A percentile compares a stretch with the other conserved stretches of the same genome.
Evolutionary conservation across 2,113 vertebrate genomes (phyloP).

Genomic region (Leuciscus idus): DNA sequence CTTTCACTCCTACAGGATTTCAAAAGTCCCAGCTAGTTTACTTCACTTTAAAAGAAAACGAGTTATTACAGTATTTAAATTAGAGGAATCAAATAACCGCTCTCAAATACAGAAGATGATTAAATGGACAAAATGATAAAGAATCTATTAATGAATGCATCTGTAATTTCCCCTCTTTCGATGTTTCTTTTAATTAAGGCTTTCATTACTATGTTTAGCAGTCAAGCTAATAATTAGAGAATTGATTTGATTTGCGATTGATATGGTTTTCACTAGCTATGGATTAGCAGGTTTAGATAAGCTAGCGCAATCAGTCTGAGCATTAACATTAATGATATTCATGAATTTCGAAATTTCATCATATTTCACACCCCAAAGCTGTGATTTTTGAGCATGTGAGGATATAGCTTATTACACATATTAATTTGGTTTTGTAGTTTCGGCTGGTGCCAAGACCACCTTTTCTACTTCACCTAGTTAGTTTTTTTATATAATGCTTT

Average conservation of each 20-base stretch:
- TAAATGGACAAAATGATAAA: slow-evolving; percentile 10
- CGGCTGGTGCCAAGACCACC: neutral
- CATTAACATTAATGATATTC: slow-evolving; percentile 54
- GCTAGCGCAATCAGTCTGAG: slow-evolving; percentile 48
- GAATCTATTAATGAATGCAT: slow-evolving; percentile 31
- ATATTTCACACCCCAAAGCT: slow-evolving; percentile 48
- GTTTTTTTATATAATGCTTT: neutral
- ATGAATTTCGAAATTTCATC: slow-evolving; percentile 41
- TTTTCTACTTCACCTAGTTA: neutral
- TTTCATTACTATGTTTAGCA: slow-evolving; percentile 52
- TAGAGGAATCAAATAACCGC: neutral
- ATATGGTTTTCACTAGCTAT: slow-evolving; percentile 51
- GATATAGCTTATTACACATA: slow-evolving; percentile 37
- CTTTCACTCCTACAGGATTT: neutral
- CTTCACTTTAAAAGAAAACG: neutral
- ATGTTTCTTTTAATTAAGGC: slow-evolving; percentile 52
- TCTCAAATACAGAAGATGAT: neutral
- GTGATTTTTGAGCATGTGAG: slow-evolving; percentile 32
- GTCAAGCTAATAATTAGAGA: slow-evolving; percentile 50
- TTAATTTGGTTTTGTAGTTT: slow-evolving; percentile 31
- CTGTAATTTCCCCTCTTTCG: slow-evolving; percentile 22
- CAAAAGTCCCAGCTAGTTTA: neutral
- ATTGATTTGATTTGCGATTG: slow-evolving; percentile 50
- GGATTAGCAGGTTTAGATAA: slow-evolving; percentile 45
- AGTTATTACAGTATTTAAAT: neutral